These are phyloP conservation scores for Cecropterus lyciades DNA, from an alignment of 1,140 invertebrate species.

Conservation along the genomic window DNA sequence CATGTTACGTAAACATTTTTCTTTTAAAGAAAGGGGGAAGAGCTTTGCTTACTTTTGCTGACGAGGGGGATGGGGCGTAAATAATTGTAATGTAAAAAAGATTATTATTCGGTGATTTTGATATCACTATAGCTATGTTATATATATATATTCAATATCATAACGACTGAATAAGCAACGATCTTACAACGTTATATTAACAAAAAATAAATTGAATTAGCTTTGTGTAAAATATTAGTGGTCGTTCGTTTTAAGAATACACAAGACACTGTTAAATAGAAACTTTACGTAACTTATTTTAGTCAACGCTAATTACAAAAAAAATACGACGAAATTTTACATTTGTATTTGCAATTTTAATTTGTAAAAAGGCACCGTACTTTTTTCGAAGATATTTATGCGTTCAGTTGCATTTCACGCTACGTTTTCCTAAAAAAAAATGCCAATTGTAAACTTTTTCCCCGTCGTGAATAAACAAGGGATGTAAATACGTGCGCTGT, in stretches of 20 bases:
- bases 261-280: not conserved
- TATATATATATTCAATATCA: too few species aligned
- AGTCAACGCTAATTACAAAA: slow-evolving; percentile 22
- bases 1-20: too few species aligned
- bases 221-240: not conserved
- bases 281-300: slow-evolving; percentile 10
- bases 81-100: too few species aligned
- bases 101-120: too few species aligned
- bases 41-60: too few species aligned
- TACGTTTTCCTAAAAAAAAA: slow-evolving; percentile 4
- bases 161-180: too few species aligned
- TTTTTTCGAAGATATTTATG: not conserved
- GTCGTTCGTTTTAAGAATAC: not conserved
- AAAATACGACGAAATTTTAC: slow-evolving; percentile 15
- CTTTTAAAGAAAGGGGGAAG: too few species aligned
- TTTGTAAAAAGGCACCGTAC: slow-evolving; percentile 12
- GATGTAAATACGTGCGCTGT: not conserved
- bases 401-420: slow-evolving; percentile 8
- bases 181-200: too few species aligned
- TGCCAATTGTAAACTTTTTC: slow-evolving; percentile 2
- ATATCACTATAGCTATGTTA: too few species aligned
- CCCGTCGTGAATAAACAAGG: not conserved
- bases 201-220: not conserved
- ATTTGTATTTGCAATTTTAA: slow-evolving; percentile 27
- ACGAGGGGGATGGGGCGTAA: too few species aligned